Evolutionary conservation across 2,797 vertebrate species (phyloP).

Genomic region (Poecile montanus): DNA sequence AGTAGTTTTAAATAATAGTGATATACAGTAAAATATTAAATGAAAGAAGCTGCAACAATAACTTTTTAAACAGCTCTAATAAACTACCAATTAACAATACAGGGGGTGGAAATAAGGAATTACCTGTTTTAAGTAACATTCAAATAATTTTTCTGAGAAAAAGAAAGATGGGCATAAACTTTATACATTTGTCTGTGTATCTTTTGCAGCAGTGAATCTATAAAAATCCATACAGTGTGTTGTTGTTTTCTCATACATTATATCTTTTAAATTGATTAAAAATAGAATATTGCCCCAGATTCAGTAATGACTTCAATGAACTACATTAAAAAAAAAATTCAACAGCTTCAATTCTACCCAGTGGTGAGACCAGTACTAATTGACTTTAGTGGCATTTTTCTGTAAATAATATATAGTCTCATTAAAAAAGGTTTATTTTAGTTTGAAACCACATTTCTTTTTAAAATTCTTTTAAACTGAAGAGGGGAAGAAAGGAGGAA

Average conservation of each 20-base stretch:
- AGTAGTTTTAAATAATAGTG: background rate
- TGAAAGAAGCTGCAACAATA: constrained; percentile 23
- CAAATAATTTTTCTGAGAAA: constrained; percentile 4
- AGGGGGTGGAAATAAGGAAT: background rate
- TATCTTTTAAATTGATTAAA: constrained; percentile 8
- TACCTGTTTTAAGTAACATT: constrained; percentile 28
- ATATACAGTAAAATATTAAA: background rate
- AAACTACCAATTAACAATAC: constrained; percentile 54
- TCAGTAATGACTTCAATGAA: constrained; percentile 27
- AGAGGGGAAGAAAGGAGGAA: fast-evolving
- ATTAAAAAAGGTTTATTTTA: constrained; percentile 54
- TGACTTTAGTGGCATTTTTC: constrained; percentile 41
- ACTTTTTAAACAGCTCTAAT: constrained; percentile 59
- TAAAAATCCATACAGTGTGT: background rate
- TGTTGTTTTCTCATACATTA: background rate
- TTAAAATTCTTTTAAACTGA: constrained; percentile 22
- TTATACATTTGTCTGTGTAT: background rate
- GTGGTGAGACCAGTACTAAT: constrained; percentile 1
- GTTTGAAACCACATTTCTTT: constrained; percentile 37
- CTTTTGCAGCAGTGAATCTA: background rate
- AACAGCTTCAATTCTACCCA: background rate
- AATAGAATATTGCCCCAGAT: constrained; percentile 24
- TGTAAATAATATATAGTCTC: constrained; percentile 50
- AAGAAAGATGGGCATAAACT: background rate
- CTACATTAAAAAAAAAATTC: background rate